phyloP scores from a whole-genome alignment of 2,888 invertebrate species.

The Drosophila sordidula region DNA sequence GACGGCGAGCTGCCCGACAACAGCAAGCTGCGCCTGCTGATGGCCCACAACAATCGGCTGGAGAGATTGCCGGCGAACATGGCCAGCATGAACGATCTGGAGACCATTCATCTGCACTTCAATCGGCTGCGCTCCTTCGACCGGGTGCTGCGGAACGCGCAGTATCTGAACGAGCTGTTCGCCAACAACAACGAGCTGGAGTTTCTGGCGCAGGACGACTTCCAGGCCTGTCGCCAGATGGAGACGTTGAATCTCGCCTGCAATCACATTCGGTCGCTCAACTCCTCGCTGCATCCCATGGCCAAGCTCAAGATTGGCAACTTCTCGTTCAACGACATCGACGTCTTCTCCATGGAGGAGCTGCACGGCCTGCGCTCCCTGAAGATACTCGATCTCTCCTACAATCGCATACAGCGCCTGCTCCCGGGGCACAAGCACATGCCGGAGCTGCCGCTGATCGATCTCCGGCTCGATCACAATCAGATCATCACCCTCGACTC shows the following conservation, averaged over 20 bases:
- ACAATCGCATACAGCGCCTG: conserved; percentile 90
- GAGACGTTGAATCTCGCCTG: conserved; percentile 90
- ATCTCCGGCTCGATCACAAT: conserved; percentile 91
- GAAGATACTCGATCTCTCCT: conserved; percentile 91
- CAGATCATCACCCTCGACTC: conserved; percentile 90
- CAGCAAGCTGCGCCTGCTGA: conserved; percentile 88
- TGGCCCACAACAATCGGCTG: conserved; percentile 91
- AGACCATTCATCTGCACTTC: conserved; percentile 90
- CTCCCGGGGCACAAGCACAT: conserved; percentile 91
- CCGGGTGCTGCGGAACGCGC: conserved; percentile 89
- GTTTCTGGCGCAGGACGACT: conserved; percentile 91
- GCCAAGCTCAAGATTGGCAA: conserved; percentile 89
- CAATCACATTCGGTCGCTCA: conserved; percentile 90
- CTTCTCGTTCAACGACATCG: conserved; percentile 90
- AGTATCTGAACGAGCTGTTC: conserved; percentile 88
- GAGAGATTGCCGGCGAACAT: conserved; percentile 90
- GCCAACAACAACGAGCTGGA: conserved; percentile 91
- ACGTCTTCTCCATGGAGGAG: conserved; percentile 92
- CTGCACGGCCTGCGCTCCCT: conserved; percentile 90
- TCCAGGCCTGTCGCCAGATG: conserved; percentile 89
- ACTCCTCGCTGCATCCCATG: conserved; percentile 90
- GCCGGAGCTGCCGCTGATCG: conserved; percentile 90
- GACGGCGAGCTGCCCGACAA: conserved; percentile 91
- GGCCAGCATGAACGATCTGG: conserved; percentile 89
- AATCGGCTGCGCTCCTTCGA: conserved; percentile 90